phyloP scores from a whole-genome alignment of 2,888 invertebrate genomes.

The Drosophila diplacantha region DNA sequence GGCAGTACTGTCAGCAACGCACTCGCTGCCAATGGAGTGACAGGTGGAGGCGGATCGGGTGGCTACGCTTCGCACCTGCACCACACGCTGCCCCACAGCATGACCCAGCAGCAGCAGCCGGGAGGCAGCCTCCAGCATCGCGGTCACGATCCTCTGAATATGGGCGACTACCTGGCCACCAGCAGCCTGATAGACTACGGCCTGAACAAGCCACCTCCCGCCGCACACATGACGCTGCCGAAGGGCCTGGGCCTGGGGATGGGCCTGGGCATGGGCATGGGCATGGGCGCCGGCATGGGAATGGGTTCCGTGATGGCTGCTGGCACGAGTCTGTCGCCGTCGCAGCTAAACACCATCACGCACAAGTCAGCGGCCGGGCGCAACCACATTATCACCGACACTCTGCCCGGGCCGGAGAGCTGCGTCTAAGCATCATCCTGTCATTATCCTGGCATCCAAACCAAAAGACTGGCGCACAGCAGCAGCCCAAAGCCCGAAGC shows the following conservation, averaged over 20 bases:
- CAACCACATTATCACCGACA: constrained; percentile 89
- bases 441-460: constrained; percentile 55
- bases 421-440: constrained; percentile 82
- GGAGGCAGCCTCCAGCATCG: constrained; percentile 58
- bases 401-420: constrained; percentile 92
- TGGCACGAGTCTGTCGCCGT: constrained; percentile 60
- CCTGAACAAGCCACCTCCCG: constrained; percentile 72
- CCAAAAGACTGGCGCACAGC: constrained; percentile 72
- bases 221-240: constrained; percentile 72
- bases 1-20: constrained; percentile 39
- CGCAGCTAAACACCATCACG: constrained; percentile 70
- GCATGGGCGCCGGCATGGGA: constrained; percentile 34
- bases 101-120: constrained; percentile 39
- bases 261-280: constrained; percentile 53
- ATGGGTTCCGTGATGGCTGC: constrained; percentile 42
- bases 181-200: constrained; percentile 77
- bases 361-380: constrained; percentile 79
- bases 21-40: constrained; percentile 26
- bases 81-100: constrained; percentile 71
- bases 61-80: constrained; percentile 64
- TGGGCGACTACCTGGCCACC: constrained; percentile 76
- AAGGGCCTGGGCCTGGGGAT: constrained; percentile 67
- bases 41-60: constrained; percentile 48
- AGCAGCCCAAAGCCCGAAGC: constrained; percentile 38
- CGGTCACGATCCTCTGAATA: constrained; percentile 70